These are phyloP conservation scores for Hydractinia echinata DNA, from an alignment of 30 jellyfish, hydroid and myxozoan species.

Conservation along the genomic window DNA sequence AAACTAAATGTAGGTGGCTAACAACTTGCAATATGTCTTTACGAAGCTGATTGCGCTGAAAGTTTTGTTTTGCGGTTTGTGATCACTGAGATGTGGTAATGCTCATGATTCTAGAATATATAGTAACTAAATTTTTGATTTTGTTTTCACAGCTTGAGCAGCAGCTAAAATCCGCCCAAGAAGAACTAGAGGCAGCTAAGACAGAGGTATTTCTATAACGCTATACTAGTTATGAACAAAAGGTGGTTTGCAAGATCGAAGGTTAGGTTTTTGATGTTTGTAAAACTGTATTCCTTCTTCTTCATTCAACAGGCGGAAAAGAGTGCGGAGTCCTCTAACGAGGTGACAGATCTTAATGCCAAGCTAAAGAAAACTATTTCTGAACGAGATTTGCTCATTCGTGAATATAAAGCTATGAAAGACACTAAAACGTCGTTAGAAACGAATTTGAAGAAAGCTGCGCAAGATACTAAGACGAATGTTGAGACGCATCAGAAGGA, in stretches of 20 bases:
- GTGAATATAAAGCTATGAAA: conserved; percentile 24
- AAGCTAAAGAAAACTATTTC: conserved; percentile 33
- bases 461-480: conserved; percentile 42
- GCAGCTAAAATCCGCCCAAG: neutral
- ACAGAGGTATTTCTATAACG: neutral
- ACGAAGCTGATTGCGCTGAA: too few species aligned
- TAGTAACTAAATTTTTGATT: neutral
- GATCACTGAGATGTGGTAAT: too few species aligned
- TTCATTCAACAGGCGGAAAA: neutral
- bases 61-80: too few species aligned
- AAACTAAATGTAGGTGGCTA: neutral
- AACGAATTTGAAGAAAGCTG: conserved; percentile 50
- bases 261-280: too few species aligned
- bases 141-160: neutral
- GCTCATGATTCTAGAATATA: too few species aligned
- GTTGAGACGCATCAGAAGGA: conserved; percentile 55
- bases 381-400: conserved; percentile 35
- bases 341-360: conserved; percentile 14
- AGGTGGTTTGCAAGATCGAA: neutral
- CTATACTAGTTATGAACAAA: neutral
- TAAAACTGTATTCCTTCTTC: neutral
- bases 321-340: neutral
- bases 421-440: conserved; percentile 38
- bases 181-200: neutral
- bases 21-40: neutral